A percentile compares a stretch with the other conserved stretches of the same genome.
These are phyloP conservation scores for Psilopsiagon aymara DNA, from an alignment of 2,113 vertebrate species.

Conservation along the genomic window DNA sequence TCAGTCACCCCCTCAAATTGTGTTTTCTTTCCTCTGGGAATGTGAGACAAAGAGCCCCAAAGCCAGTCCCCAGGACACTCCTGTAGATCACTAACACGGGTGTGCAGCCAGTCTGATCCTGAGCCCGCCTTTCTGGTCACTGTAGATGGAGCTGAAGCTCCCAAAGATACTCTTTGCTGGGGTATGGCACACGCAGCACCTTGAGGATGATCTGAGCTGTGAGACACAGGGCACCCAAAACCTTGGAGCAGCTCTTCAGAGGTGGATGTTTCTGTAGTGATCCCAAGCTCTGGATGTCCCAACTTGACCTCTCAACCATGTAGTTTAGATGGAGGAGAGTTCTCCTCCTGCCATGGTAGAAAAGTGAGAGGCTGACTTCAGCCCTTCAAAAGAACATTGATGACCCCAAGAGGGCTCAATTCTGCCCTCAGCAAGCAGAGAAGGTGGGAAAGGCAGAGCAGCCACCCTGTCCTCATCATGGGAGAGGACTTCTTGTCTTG, in stretches of 20 bases:
- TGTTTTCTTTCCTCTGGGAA: neutral
- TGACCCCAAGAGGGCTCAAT: neutral
- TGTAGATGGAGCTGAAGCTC: neutral
- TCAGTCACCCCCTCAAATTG: neutral
- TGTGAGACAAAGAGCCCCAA: neutral
- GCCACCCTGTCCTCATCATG: neutral
- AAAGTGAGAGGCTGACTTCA: neutral
- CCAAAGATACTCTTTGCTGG: neutral
- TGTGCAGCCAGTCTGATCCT: neutral
- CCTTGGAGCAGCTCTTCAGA: neutral
- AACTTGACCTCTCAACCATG: fast-evolving
- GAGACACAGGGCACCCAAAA: neutral
- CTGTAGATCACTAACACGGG: too few relatives aligned
- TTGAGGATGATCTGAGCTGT: neutral
- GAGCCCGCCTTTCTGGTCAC: neutral
- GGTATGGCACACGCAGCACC: fast-evolving
- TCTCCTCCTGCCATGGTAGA: neutral
- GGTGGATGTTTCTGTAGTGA: neutral
- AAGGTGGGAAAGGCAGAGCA: neutral
- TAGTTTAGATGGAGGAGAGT: neutral
- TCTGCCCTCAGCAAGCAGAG: neutral
- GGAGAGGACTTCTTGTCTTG: neutral
- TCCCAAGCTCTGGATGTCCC: neutral
- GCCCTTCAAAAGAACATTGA: neutral
- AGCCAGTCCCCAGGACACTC: neutral